A percentile compares a stretch with the other conserved stretches of the same genome.
These are phyloP conservation scores for Prosopocoilus inquinatus DNA, from an alignment of 2,888 invertebrate genomes.

Conservation along the genomic window DNA sequence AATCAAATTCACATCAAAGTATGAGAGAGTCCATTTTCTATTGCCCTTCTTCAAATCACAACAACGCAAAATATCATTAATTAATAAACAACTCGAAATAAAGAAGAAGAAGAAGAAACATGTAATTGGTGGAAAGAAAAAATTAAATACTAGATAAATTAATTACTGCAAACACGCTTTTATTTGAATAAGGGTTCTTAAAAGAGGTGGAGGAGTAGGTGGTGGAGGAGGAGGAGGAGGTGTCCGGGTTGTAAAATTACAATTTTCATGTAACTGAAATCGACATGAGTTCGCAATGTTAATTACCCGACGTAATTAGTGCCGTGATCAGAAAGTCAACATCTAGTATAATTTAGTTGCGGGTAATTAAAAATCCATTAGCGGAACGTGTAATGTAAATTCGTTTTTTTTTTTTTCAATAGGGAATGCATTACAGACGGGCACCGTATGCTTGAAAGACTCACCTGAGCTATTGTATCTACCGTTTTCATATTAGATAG, in stretches of 20 bases:
- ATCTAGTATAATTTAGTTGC: slow-evolving; percentile 47
- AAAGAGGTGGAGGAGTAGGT: not conserved
- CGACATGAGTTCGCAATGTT: slow-evolving; percentile 46
- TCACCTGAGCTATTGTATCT: not conserved
- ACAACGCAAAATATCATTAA: no score
- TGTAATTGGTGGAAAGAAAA: no score
- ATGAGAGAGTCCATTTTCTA: no score
- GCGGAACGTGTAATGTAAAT: slow-evolving; percentile 48
- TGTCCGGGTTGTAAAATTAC: slow-evolving; percentile 33
- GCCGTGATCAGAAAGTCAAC: slow-evolving; percentile 45
- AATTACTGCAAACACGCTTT: not conserved
- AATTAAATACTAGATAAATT: no score
- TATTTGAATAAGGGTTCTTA: slow-evolving; percentile 1
- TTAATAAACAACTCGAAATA: no score
- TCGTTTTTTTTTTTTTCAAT: slow-evolving; percentile 38
- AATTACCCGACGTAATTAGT: slow-evolving; percentile 47
- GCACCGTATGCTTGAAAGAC: slow-evolving; percentile 2
- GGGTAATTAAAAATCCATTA: slow-evolving; percentile 52
- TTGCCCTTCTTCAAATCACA: no score
- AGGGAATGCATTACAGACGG: slow-evolving; percentile 2
- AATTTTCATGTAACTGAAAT: slow-evolving; percentile 47
- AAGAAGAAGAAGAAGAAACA: no score
- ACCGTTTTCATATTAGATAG: slow-evolving; percentile 11
- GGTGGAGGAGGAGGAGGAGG: not conserved
- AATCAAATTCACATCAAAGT: no score